Conservation (phyloP, 2,113 vertebrate species). For the Centropristis striata region DNA sequence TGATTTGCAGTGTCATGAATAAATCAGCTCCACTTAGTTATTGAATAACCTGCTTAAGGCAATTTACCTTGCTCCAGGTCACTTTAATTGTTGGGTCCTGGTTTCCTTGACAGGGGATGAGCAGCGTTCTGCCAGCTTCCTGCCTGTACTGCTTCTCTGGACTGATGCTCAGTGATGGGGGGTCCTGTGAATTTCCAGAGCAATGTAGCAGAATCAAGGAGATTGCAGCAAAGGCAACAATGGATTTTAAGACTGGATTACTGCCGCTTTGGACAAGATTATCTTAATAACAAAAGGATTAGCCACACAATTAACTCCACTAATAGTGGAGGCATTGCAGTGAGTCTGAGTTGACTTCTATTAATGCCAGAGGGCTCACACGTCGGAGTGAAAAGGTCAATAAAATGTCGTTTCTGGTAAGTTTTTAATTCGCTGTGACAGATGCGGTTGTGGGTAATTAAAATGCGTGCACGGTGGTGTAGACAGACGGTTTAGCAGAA, state of each 20-base stretch:
- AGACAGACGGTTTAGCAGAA: conserved; percentile 25
- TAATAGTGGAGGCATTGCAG: conserved; percentile 49
- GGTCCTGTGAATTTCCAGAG: conserved; percentile 85
- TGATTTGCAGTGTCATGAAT: not conserved
- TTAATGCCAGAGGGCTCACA: conserved; percentile 59
- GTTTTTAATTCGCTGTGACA: conserved; percentile 68
- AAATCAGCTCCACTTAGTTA: not conserved
- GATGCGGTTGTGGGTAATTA: conserved; percentile 49
- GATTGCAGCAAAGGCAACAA: conserved; percentile 52
- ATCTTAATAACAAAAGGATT: conserved; percentile 81
- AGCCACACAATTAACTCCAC: conserved; percentile 79
- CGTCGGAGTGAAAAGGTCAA: conserved; percentile 69
- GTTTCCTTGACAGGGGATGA: conserved; percentile 88
- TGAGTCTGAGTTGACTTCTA: conserved; percentile 55
- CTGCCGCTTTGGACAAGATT: conserved; percentile 70
- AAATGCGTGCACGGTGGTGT: conserved; percentile 17
- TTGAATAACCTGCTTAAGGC: not conserved
- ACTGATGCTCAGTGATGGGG: conserved; percentile 87
- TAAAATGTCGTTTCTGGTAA: conserved; percentile 62
- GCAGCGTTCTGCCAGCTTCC: conserved; percentile 89
- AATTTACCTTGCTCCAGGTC: conserved; percentile 92
- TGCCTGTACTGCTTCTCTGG: conserved; percentile 91
- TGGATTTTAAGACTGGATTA: conserved; percentile 72
- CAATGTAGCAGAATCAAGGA: conserved; percentile 56
- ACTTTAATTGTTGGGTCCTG: conserved; percentile 86